These are phyloP conservation scores for Drosophila fulvimacula DNA, from an alignment of 2,888 invertebrate species.

Conservation along the genomic window DNA sequence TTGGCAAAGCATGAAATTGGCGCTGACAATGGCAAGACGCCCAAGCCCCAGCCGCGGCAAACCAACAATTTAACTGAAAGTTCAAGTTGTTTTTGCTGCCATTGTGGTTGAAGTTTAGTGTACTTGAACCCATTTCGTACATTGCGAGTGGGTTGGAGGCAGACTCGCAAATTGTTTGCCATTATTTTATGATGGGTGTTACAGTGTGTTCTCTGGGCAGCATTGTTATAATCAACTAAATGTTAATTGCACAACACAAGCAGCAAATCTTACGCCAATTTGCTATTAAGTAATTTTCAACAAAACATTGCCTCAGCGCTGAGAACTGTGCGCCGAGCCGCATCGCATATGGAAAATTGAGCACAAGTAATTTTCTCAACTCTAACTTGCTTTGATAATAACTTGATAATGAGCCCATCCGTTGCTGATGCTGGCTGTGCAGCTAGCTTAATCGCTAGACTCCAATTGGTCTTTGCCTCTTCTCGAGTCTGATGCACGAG, in stretches of 20 bases:
- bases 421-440: slow-evolving; percentile 37
- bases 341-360: slow-evolving; percentile 46
- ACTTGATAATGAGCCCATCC: slow-evolving; percentile 73
- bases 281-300: slow-evolving; percentile 59
- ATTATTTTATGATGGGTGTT: slow-evolving; percentile 64
- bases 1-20: slow-evolving; percentile 70
- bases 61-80: slow-evolving; percentile 61
- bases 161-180: slow-evolving; percentile 61
- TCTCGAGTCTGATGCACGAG: slow-evolving; percentile 51
- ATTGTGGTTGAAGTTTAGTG: slow-evolving; percentile 47
- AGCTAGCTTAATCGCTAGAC: slow-evolving; percentile 19
- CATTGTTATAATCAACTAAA: slow-evolving; percentile 62
- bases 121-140: slow-evolving; percentile 70
- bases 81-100: slow-evolving; percentile 59
- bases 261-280: slow-evolving; percentile 54
- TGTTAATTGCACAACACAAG: slow-evolving; percentile 60
- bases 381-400: slow-evolving; percentile 60
- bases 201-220: slow-evolving; percentile 52
- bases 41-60: slow-evolving; percentile 41
- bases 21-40: slow-evolving; percentile 66
- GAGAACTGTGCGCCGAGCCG: slow-evolving; percentile 14
- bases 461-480: slow-evolving; percentile 20
- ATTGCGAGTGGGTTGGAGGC: slow-evolving; percentile 60
- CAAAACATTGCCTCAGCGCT: slow-evolving; percentile 27
- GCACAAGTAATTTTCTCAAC: slow-evolving; percentile 47